phyloP scores from a whole-genome alignment of 2,888 invertebrate species.

The Desoria tigrina region DNA sequence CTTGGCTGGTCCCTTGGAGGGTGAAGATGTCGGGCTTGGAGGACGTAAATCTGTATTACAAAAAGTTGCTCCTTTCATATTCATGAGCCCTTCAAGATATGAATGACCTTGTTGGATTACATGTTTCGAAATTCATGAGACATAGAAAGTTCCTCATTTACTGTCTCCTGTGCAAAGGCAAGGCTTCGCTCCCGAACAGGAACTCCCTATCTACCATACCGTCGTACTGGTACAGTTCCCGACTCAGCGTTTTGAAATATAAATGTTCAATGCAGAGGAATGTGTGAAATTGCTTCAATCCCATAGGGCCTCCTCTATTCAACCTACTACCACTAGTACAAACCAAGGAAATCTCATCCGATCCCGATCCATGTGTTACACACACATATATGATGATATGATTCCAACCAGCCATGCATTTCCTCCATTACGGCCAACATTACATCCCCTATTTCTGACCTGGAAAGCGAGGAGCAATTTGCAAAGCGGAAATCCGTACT shows the following conservation, averaged over 20 bases:
- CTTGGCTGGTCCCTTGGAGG: background rate
- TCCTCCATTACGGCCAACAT: too few species aligned
- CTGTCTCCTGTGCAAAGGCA: background rate
- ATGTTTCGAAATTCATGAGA: conserved; percentile 12
- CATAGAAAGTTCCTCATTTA: background rate
- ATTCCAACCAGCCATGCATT: too few species aligned
- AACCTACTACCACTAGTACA: too few species aligned
- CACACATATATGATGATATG: too few species aligned
- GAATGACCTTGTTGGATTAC: conserved; percentile 15
- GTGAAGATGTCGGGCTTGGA: background rate
- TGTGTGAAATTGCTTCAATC: conserved; percentile 11
- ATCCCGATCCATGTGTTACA: too few species aligned
- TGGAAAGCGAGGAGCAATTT: too few species aligned
- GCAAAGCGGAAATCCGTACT: too few species aligned
- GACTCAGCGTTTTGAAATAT: conserved; percentile 17
- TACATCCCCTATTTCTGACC: too few species aligned
- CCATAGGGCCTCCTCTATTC: background rate
- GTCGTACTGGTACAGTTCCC: background rate
- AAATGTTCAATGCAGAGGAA: conserved; percentile 15
- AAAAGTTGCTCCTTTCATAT: conserved; percentile 5
- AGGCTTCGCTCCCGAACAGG: background rate
- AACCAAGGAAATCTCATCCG: too few species aligned
- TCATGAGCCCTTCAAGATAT: conserved; percentile 19
- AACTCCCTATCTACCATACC: background rate
- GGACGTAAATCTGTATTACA: conserved; percentile 9